Base-by-base conservation (phyloP, 2,113 vertebrate genomes). In the Potamarius usumacintae region DNA sequence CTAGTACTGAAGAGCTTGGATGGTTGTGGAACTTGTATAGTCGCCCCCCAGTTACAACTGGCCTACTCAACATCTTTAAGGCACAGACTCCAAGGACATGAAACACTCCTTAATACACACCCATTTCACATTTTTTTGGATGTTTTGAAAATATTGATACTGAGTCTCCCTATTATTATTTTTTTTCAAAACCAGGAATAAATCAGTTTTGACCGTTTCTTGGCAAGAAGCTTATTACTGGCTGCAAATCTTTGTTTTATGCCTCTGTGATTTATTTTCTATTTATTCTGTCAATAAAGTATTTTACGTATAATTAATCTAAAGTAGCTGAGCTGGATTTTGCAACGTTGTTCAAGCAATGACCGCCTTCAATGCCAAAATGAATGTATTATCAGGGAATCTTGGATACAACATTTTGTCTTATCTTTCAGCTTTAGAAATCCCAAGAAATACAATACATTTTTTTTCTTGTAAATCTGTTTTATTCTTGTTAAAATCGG, bases 71-170 rank as follows among this genome's bases (percentile, higher is more conserved):
- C 48, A 79, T 87, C 77, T 89, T 58, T 34, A 87, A 63, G 62
- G 65, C 55, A 67, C 76, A 63, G 87, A 90, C 89, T 89, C 88
- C 76, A 89, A 88, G 72, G 62, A 79, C 15, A 52, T 74, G 76
- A 82, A 7, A 71, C 72, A 92, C 85, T 85, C 76, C 88, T 67
- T 27, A 69, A 52, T 55, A 71, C 67, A 82, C 89, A 87, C 85
- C 91, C 89, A 76, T 34, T 82, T 74, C 71, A 91, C 69, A 84
- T 14, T 91, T 77, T 90, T 84, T 90, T 90, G 90, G 88, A 89
- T 81, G 71, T 65, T 84, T 50, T 63, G 67, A 78, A 87, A 83
- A 92, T 67, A 63, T 65, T 76, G 48, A 85, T 86, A 65, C 67
- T 77, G 72, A 4, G 52, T 17, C 60, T 78, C 9, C 25, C 30